phyloP scores from a whole-genome alignment of 2,888 invertebrate genomes.

The Osmoderma eremita region DNA sequence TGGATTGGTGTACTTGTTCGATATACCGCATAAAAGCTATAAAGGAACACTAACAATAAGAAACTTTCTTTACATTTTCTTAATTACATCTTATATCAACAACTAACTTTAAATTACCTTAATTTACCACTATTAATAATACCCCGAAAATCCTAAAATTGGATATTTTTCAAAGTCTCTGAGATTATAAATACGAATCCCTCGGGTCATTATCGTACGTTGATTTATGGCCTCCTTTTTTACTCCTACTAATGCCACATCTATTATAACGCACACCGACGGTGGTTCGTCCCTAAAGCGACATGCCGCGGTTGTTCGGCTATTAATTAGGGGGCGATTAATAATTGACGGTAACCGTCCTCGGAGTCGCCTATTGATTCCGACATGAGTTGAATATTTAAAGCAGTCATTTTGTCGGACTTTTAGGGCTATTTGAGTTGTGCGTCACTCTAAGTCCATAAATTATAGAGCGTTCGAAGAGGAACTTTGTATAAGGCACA shows the following conservation, averaged over 20 bases:
- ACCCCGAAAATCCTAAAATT: too few species aligned
- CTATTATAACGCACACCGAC: conserved; percentile 2
- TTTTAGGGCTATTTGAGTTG: conserved; percentile 18
- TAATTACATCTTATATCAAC: too few species aligned
- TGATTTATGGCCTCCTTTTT: conserved; percentile 11
- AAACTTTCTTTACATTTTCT: too few species aligned
- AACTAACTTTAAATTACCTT: too few species aligned
- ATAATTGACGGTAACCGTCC: conserved; percentile 2
- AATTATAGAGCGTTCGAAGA: conserved; percentile 17
- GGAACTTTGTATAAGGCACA: conserved; percentile 5
- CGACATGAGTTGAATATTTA: conserved; percentile 21
- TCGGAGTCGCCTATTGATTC: conserved; percentile 8
- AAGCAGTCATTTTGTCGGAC: not conserved
- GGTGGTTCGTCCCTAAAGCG: not conserved
- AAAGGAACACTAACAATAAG: too few species aligned
- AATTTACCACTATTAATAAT: too few species aligned
- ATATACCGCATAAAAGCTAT: too few species aligned
- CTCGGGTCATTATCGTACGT: too few species aligned
- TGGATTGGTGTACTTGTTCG: too few species aligned
- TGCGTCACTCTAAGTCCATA: not conserved
- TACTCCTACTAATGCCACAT: not conserved
- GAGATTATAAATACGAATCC: too few species aligned
- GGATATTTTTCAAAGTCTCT: too few species aligned
- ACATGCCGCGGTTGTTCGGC: conserved; percentile 2
- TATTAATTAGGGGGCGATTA: conserved; percentile 27